phyloP scores from a whole-genome alignment of 2,113 vertebrate genomes.

The Delphinus delphis region DNA sequence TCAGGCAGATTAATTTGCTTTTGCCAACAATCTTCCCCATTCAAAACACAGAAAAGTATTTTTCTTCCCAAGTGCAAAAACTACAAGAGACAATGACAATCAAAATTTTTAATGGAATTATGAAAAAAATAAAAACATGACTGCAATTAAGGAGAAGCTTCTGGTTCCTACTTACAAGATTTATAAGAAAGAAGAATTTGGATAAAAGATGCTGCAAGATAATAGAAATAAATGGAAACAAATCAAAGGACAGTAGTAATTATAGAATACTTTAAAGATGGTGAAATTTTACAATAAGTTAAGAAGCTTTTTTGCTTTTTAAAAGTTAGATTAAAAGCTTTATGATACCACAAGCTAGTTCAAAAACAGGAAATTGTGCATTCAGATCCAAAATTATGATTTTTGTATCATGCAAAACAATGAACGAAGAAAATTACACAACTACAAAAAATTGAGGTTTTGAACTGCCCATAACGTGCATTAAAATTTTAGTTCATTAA shows the following conservation, averaged over 20 bases:
- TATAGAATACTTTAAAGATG: slow-evolving; percentile 95
- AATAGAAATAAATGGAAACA: slow-evolving; percentile 99
- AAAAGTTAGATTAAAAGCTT: slow-evolving; percentile 86
- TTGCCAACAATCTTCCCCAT: slow-evolving; percentile 92
- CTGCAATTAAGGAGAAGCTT: slow-evolving; percentile 96
- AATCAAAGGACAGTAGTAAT: slow-evolving; percentile 99
- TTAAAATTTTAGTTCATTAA: slow-evolving; percentile 76
- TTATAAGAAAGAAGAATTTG: slow-evolving; percentile 99
- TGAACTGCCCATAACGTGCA: slow-evolving; percentile 69
- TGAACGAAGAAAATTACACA: slow-evolving; percentile 84
- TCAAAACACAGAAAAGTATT: slow-evolving; percentile 90
- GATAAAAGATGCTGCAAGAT: slow-evolving; percentile 99
- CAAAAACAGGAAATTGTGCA: slow-evolving; percentile 86
- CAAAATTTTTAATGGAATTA: slow-evolving; percentile 85
- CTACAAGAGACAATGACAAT: slow-evolving; percentile 89
- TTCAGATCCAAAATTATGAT: slow-evolving; percentile 86
- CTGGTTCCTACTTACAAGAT: slow-evolving; percentile 99
- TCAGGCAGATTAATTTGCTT: slow-evolving; percentile 91
- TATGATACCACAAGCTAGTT: slow-evolving; percentile 87
- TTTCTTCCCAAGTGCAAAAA: slow-evolving; percentile 89
- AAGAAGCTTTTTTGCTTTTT: slow-evolving; percentile 86
- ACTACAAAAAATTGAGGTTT: slow-evolving; percentile 74
- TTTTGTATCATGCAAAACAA: slow-evolving; percentile 90
- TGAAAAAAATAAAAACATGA: slow-evolving; percentile 91
- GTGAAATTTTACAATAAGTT: slow-evolving; percentile 87